Evolutionary conservation across 2,888 invertebrate species (phyloP).

Genomic region (Andrena marginata): DNA sequence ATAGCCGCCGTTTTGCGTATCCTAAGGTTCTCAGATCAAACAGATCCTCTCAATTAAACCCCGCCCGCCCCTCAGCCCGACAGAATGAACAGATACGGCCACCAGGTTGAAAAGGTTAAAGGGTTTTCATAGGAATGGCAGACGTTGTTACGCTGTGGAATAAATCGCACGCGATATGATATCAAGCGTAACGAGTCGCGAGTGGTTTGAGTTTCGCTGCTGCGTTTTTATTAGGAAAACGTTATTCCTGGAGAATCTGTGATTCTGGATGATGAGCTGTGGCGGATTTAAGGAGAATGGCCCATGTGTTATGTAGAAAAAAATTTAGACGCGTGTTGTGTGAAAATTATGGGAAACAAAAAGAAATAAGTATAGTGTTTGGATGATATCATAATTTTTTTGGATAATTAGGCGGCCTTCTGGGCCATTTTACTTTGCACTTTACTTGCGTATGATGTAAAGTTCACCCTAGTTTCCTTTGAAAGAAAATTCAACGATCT

Average conservation of each 20-base stretch:
- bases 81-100: constrained; percentile 15
- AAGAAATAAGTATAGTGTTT: too few species aligned
- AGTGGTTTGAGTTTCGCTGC: not conserved
- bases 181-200: not conserved
- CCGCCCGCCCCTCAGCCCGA: not conserved
- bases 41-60: constrained; percentile 21
- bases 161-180: not conserved
- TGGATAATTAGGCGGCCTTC: too few species aligned
- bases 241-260: not conserved
- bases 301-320: too few species aligned
- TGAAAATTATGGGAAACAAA: too few species aligned
- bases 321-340: too few species aligned
- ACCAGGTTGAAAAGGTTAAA: not conserved
- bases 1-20: constrained; percentile 31
- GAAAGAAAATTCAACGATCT: constrained; percentile 13
- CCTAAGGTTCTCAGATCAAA: constrained; percentile 10
- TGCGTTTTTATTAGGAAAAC: not conserved
- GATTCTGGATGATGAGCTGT: not conserved
- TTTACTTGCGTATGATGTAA: not conserved
- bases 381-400: too few species aligned
- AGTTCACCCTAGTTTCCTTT: not conserved
- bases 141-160: constrained; percentile 1
- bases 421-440: too few species aligned
- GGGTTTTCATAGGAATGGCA: constrained; percentile 16
- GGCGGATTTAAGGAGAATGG: too few species aligned